phyloP scores from a whole-genome alignment of 2,113 vertebrate genomes.

The Saimiri boliviensis region DNA sequence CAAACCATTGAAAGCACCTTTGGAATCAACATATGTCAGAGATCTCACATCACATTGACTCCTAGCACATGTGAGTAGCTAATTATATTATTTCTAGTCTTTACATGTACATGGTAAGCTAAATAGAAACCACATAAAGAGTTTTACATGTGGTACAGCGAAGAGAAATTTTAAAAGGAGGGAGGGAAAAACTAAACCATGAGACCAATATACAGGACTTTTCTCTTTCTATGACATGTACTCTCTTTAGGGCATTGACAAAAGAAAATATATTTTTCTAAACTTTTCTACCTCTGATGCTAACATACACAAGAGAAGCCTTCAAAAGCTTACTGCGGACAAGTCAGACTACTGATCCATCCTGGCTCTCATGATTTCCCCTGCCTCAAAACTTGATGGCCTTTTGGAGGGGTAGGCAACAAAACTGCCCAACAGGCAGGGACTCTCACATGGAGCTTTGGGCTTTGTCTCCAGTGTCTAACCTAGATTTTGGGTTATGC shows the following conservation, averaged over 20 bases:
- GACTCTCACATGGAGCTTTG: neutral
- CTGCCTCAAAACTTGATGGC: neutral
- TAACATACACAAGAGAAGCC: neutral
- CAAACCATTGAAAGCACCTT: neutral
- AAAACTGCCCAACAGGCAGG: neutral
- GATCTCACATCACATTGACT: neutral
- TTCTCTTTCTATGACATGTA: neutral
- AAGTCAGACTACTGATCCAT: neutral
- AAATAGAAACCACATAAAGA: neutral
- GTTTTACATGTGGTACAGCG: neutral
- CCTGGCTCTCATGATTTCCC: neutral
- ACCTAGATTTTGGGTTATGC: neutral
- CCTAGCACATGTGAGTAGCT: neutral
- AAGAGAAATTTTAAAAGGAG: neutral
- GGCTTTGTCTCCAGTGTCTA: neutral
- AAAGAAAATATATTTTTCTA: neutral
- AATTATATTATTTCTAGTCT: neutral
- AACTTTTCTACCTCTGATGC: neutral
- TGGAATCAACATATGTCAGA: neutral
- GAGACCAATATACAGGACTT: neutral
- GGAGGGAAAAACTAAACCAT: neutral
- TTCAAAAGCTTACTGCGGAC: neutral
- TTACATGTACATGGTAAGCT: neutral
- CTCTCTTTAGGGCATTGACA: neutral
- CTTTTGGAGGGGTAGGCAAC: neutral